Evolutionary conservation across 2,888 invertebrate genomes (phyloP), one percentile per base, ranked within the genome.

Genomic region (Drosophila maculinotata): DNA sequence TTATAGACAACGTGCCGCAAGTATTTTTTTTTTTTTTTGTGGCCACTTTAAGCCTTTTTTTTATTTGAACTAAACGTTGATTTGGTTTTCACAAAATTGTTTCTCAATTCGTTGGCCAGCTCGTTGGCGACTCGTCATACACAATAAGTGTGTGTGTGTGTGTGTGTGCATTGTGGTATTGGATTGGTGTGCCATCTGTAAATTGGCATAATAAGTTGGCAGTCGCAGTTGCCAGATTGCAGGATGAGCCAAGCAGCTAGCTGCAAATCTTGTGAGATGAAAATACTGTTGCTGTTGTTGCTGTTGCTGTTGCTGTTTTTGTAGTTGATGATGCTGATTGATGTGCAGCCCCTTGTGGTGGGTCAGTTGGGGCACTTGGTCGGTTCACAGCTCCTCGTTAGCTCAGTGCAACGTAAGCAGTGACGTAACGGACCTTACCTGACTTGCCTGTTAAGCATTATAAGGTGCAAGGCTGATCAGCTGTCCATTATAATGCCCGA

Each of bases 1-100:
- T 81, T 85, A 81, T 76, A 79, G 87, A 76, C 87, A 87, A 87
- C 81, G 81, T 81, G 81, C 82, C 51, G 58, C 75, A 45, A 45
- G 53, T 54, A 48, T 44, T 41, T 41, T 33, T 39, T 30, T 41
- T 12, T n/a, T 28, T 36, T 49, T 33, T 28, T 36, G 25, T 14
- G 26, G n/a, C n/a, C n/a, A n/a, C n/a, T 52, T 35, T 52, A 20
- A 12, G 53, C n/a, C 35, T 41, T 49, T 65, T 47, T 41, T 52
- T 35, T 60, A 20, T 56, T 41, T 28, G 28, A 28, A 60, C 69
- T 81, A 81, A 85, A 79, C 85, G 80, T 65, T 87, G 87, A 81
- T 87, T 87, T 82, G 85, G 69, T 81, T 72, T 76, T 58, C 42
- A 64, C 58, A 58, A 87, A 81, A 81, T 81, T 81, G 85, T 81